Evolutionary conservation across 2,888 invertebrate genomes (phyloP).

Genomic region (Idaea straminata): DNA sequence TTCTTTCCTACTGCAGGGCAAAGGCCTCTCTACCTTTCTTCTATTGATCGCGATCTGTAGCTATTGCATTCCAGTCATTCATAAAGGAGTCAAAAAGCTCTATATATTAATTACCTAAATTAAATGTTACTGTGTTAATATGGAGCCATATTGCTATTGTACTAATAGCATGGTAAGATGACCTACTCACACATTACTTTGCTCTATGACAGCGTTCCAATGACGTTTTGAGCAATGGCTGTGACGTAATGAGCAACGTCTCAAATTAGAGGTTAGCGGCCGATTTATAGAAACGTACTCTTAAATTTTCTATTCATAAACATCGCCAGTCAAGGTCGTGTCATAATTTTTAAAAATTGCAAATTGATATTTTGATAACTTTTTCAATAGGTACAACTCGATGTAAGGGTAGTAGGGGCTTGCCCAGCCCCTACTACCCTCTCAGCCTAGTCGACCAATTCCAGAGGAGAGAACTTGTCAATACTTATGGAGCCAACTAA

Average conservation of each 20-base stretch:
- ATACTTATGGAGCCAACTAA: too few species aligned
- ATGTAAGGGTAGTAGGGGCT: too few species aligned
- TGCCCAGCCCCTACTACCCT: too few species aligned
- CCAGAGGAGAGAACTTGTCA: too few species aligned
- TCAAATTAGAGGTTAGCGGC: constrained; percentile 25
- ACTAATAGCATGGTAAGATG: constrained; percentile 31
- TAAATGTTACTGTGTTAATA: background rate
- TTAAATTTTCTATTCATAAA: constrained; percentile 16
- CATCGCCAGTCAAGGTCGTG: constrained; percentile 21
- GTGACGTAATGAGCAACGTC: constrained; percentile 38
- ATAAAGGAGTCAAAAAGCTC: background rate
- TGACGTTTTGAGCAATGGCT: constrained; percentile 49
- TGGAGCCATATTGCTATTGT: constrained; percentile 26
- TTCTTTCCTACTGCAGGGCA: too few species aligned
- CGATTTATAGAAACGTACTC: constrained; percentile 21
- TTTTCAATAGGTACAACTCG: too few species aligned
- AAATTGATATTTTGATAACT: background rate
- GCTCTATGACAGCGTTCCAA: constrained; percentile 43
- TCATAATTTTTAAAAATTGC: background rate
- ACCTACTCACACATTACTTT: constrained; percentile 44
- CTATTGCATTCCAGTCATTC: too few species aligned
- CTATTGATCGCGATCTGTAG: too few species aligned
- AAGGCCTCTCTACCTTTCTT: too few species aligned
- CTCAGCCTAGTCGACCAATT: too few species aligned
- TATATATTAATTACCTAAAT: background rate